Percentiles rank a stretch among this genome's conserved stretches.
Conservation (phyloP, 92 coral and sea anemone species). For the Desmophyllum pertusum region DNA sequence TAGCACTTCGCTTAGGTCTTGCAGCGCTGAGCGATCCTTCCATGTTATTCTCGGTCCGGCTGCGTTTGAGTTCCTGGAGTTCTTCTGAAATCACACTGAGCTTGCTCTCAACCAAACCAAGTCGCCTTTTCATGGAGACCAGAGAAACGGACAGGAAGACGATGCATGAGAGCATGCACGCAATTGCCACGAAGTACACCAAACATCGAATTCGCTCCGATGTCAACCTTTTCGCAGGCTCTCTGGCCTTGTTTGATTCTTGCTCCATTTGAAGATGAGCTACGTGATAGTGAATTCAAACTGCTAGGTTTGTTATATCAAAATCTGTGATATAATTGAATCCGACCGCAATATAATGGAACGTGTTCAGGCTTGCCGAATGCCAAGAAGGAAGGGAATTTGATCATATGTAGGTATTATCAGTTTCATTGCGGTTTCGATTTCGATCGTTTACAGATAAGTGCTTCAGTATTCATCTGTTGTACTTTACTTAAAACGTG, state of each 20-base stretch:
- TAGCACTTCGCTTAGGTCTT: constrained; percentile 7
- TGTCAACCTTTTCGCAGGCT: not conserved
- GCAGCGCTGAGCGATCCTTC: not conserved
- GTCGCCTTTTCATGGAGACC: constrained; percentile 15
- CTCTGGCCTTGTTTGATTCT: not conserved
- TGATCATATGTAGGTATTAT: too few relatives aligned
- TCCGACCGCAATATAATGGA: too few relatives aligned
- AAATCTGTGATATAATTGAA: not conserved
- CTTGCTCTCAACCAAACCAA: not conserved
- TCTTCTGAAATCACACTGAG: not conserved
- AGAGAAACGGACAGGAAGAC: not conserved
- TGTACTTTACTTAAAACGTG: too few relatives aligned
- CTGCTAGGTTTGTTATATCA: not conserved
- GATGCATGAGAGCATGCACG: not conserved
- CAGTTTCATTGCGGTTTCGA: too few relatives aligned
- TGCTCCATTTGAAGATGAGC: constrained; percentile 13
- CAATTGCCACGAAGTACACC: not conserved
- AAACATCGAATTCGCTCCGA: constrained; percentile 1
- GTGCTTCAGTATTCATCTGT: too few relatives aligned
- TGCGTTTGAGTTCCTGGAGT: not conserved
- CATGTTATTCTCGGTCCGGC: not conserved
- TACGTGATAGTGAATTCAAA: not conserved
- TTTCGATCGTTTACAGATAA: too few relatives aligned
- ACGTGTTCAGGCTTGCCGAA: too few relatives aligned
- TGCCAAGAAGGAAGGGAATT: too few relatives aligned